These are phyloP conservation scores for Mus pahari DNA, from an alignment of 2,113 vertebrate genomes.

Conservation along the genomic window DNA sequence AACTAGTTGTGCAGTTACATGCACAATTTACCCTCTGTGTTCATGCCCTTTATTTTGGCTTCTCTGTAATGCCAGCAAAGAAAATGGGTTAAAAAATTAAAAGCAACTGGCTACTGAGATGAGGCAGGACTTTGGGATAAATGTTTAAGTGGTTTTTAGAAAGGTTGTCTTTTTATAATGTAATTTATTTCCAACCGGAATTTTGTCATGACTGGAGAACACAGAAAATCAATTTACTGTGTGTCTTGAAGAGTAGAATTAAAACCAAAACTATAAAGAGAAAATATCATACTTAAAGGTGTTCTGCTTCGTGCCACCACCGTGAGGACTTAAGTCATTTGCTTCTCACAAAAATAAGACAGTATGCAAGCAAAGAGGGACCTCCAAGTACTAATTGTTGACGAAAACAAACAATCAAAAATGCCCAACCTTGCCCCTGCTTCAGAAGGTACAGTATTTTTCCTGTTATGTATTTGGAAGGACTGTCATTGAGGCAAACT, in stretches of 20 bases:
- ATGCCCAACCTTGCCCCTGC: neutral
- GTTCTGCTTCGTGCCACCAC: constrained; percentile 5
- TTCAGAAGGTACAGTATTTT: constrained; percentile 42
- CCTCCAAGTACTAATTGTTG: constrained; percentile 11
- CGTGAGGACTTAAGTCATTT: constrained; percentile 20
- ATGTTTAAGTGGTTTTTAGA: constrained; percentile 27
- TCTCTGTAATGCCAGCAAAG: constrained; percentile 36
- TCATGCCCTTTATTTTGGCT: constrained; percentile 9
- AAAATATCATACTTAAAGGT: constrained; percentile 26
- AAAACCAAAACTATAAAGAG: constrained; percentile 48
- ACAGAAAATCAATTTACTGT: constrained; percentile 54
- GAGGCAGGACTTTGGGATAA: neutral
- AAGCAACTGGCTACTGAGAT: neutral
- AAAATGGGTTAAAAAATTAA: constrained; percentile 52
- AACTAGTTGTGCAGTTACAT: neutral
- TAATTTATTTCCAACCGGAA: constrained; percentile 60
- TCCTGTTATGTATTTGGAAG: neutral
- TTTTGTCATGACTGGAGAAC: constrained; percentile 47
- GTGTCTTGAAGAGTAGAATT: constrained; percentile 8
- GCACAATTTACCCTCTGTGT: neutral
- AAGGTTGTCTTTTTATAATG: constrained; percentile 44
- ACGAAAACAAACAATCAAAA: neutral
- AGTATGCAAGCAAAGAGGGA: neutral
- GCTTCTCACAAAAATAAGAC: constrained; percentile 30
- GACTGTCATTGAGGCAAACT: constrained; percentile 27